phyloP scores from a whole-genome alignment of 2,888 invertebrate genomes.

The Cryptocheilus praepositus region DNA sequence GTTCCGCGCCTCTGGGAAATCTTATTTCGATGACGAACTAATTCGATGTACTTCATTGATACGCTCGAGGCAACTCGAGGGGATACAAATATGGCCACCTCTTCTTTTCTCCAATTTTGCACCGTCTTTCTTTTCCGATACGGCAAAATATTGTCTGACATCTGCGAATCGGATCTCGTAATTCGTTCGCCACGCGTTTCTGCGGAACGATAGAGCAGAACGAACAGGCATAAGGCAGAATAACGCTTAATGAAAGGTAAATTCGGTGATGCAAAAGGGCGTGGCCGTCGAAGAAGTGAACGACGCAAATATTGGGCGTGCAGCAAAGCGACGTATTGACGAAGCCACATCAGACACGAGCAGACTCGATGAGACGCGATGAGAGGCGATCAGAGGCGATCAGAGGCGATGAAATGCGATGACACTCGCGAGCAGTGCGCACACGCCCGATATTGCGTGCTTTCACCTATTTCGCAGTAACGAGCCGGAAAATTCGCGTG shows the following conservation, averaged over 20 bases:
- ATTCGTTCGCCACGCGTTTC: too few species aligned
- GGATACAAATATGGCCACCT: constrained; percentile 17
- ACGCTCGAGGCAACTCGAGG: constrained; percentile 50
- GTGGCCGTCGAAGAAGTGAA: constrained; percentile 49
- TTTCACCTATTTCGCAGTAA: constrained; percentile 67
- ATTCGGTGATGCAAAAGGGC: constrained; percentile 6
- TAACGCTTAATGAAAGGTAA: too few species aligned
- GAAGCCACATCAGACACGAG: constrained; percentile 64
- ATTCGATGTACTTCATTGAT: constrained; percentile 67
- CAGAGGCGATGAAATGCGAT: too few species aligned
- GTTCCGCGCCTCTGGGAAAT: constrained; percentile 67
- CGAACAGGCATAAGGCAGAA: too few species aligned
- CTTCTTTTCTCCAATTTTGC: neutral
- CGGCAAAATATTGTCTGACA: neutral
- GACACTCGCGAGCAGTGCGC: constrained; percentile 43
- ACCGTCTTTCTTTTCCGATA: neutral
- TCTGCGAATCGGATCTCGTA: too few species aligned
- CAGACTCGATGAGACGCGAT: too few species aligned
- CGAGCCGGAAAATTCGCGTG: too few species aligned
- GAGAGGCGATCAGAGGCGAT: too few species aligned
- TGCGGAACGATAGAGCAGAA: too few species aligned
- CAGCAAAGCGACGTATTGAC: constrained; percentile 53
- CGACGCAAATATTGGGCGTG: constrained; percentile 59
- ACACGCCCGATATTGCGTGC: constrained; percentile 64
- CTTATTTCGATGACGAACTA: constrained; percentile 65